Base-by-base conservation (phyloP, 2,888 invertebrate species). In the Meta bourneti region DNA sequence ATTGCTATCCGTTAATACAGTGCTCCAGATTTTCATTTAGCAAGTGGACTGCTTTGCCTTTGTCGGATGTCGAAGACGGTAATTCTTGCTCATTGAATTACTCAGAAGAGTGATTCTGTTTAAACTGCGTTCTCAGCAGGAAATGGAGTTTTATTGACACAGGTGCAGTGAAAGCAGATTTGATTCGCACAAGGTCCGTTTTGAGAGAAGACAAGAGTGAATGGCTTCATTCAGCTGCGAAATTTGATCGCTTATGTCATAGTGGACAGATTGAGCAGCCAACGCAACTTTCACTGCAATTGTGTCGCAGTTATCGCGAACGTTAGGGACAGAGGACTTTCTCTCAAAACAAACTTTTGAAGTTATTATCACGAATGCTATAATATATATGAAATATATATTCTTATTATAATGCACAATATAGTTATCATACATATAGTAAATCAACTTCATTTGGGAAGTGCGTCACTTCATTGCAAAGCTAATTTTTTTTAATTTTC, bases 1-100 rank as follows among this genome's bases (percentile, higher is more conserved):
- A 49, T 48, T 52, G n/a, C 54, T 82, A 34, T 52, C 70, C 69
- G 77, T 89, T 89, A 61, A 90, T 85, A 72, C 85, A 72, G 70
- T 48, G 48, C 72, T 61, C 78, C 79, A 90, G 81, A 88, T 79
- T 90, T 90, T 84, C 51, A 20, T 61, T 74, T 51, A 16, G 77
- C 81, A 80, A 52, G 51, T 52, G 19, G 54, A 5, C 49, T 49
- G 81, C 49, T 54, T 78, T 85, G 77, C 51, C 54, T 52, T 77
- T 78, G 77, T 78, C n/a, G 20, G 34, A 69, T 48, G 49, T 79
- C 61, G 20, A 79, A 79, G 61, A 16, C 74, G 20, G 79, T 70
- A 81, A 81, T 51, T 81, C 81, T 71, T 69, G 48, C 69, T 88
- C 74, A 88, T 81, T 81, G 61, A 88, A 75, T 88, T 88, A 88